Base-by-base conservation (phyloP, 2,797 vertebrate genomes). In the Oceanodroma leucorhoa region DNA sequence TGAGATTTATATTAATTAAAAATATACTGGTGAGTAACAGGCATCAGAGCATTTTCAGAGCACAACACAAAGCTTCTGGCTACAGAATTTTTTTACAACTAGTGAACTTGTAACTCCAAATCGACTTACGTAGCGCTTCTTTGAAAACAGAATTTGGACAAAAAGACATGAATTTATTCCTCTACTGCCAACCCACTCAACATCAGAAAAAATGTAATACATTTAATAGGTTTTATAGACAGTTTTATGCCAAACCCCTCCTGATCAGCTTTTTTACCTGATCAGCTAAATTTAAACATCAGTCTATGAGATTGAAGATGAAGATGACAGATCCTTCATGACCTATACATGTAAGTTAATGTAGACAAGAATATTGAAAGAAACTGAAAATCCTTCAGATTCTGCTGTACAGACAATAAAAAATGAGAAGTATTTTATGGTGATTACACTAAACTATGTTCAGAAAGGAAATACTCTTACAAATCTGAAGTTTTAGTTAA, bases 121-220 rank as follows among this genome's bases (percentile, higher is more conserved):
- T 20, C 0, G 0, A 86, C 75, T 75, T 46, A 88, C 2, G 1
- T 14, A 79, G 58, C 34, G n/a, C 61, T 85, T 73, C 57, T 89
- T 81, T 87, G 46, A 89, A 95, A 96, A 84, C 76, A 87, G 66
- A 92, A 76, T 93, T 86, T 90, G 62, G 84, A 67, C 87, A 90
- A 78, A 94, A 85, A 0, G 38, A 90, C 62, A 92, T 14, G 9
- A 41, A 93, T 81, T 92, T 87, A 83, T 60, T 93, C 54, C 41
- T 82, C 62, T 65, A 20, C 10, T 90, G 70, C n/a, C 36, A 93
- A 70, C 14, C 17, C 27, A 21, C 21, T 43, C 41, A 75, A 81
- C 1, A 4, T 12, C 21, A 62, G 17, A 60, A 36, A 81, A 86
- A 87, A 41, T 2, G 0, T 24, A 51, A 50, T 38, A 62, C 3